A percentile compares a stretch with the other conserved stretches of the same genome.
phyloP scores from a whole-genome alignment of 2,113 vertebrate genomes.

The Heterocephalus glaber region DNA sequence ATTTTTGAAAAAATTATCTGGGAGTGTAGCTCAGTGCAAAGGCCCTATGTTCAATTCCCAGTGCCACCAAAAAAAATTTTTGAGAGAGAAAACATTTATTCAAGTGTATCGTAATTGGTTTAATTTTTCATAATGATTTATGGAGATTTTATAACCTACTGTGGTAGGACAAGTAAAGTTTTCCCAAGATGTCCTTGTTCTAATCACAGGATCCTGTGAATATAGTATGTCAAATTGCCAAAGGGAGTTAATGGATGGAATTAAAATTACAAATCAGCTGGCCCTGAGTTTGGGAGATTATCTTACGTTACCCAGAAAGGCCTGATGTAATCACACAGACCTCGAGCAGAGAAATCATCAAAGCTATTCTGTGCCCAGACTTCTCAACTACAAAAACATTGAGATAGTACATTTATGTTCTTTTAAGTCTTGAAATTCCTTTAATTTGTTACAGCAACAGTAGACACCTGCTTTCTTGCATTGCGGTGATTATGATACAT shows the following conservation, averaged over 20 bases:
- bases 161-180: neutral
- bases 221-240: neutral
- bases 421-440: neutral
- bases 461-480: neutral
- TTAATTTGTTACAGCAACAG: neutral
- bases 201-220: neutral
- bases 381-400: neutral
- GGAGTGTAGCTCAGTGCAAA: neutral
- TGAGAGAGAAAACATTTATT: neutral
- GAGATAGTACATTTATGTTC: neutral
- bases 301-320: neutral
- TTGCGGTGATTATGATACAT: neutral
- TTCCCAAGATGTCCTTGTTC: neutral
- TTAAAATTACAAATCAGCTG: neutral
- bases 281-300: neutral
- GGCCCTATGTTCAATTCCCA: neutral
- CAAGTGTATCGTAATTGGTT: neutral
- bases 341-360: neutral
- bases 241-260: neutral
- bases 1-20: neutral
- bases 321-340: neutral
- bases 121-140: constrained; percentile 7
- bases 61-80: neutral
- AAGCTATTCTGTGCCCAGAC: neutral
- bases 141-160: neutral